Evolutionary conservation across 2,113 vertebrate genomes (phyloP), one percentile per base, ranked within the genome.

Genomic region (Megaleporinus macrocephalus): DNA sequence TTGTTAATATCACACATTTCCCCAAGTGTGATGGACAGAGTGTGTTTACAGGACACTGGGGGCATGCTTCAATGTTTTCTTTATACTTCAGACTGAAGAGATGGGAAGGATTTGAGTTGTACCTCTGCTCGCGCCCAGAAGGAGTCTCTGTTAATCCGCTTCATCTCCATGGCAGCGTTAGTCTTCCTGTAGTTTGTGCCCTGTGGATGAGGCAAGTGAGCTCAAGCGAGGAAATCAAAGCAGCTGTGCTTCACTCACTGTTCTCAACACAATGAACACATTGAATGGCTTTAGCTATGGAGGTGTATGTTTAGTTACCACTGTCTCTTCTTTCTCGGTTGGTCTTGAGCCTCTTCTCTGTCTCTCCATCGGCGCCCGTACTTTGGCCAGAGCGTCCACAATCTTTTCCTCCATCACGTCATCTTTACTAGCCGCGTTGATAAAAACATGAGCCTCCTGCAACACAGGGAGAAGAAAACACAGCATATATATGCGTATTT

Each of bases 51-150:
- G n/a, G n/a, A n/a, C n/a, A n/a, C n/a, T n/a, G n/a, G n/a, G n/a
- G n/a, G n/a, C n/a, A n/a, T 49, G 4, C 4, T 36, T 36, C 5
- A 44, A 44, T 44, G 41, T 44, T 51, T 51, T n/a, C 55, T 22
- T 2, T 61, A n/a, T 61, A 3, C 26, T 26, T 49, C 12, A 73
- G 11, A 33, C 14, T 16, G 36, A 16, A 49, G 18, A 26, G 41
- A 7, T n/a, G 0, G 12, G 12, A 47, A 22, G 51, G 36, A 55
- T 55, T 29, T 3, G 29, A 15, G 51, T 41, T 85, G 33, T 85
- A 96, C 96, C 94, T 96, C 95, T 15, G 94, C 95, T 86, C 92
- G 92, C 5, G 94, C 95, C 96, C 96, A 97, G 93, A 97, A 97
- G 27, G 94, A 94, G 65, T 95, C 95, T 85, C 95, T 92, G 88